phyloP scores from a whole-genome alignment of 2,888 invertebrate species.

The Barypeithes pellucidus region DNA sequence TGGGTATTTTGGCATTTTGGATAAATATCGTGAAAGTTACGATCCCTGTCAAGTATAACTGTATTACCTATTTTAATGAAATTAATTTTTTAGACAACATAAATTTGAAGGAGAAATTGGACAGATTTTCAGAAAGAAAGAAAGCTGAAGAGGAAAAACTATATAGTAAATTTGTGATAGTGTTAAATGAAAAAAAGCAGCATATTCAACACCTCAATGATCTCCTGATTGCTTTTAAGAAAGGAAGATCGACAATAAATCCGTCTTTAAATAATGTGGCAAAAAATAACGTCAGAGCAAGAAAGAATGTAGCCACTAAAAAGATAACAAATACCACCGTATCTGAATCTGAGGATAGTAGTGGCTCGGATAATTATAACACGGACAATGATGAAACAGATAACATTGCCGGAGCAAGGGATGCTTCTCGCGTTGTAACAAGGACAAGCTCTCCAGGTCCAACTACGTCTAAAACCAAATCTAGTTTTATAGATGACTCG shows the following conservation, averaged over 20 bases:
- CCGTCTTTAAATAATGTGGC: slow-evolving; percentile 49
- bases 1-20: no score
- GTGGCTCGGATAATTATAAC: slow-evolving; percentile 49
- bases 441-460: slow-evolving; percentile 29
- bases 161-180: slow-evolving; percentile 63
- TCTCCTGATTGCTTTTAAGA: slow-evolving; percentile 62
- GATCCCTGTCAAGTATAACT: no score
- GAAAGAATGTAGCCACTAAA: slow-evolving; percentile 21
- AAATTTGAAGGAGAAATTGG: slow-evolving; percentile 56
- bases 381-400: slow-evolving; percentile 57
- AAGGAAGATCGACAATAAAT: slow-evolving; percentile 58
- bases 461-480: slow-evolving; percentile 53
- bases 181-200: slow-evolving; percentile 67
- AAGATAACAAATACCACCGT: slow-evolving; percentile 43
- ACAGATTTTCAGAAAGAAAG: slow-evolving; percentile 59
- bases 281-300: slow-evolving; percentile 11
- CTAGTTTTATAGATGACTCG: slow-evolving; percentile 54
- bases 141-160: slow-evolving; percentile 61
- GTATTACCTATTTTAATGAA: no score
- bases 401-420: slow-evolving; percentile 19
- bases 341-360: slow-evolving; percentile 57
- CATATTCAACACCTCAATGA: slow-evolving; percentile 66
- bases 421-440: background rate
- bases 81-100: slow-evolving; percentile 55
- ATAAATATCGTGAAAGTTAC: no score